These are phyloP conservation scores for Motacilla tschutschensis DNA, from an alignment of 2,113 vertebrate genomes.

Conservation along the genomic window DNA sequence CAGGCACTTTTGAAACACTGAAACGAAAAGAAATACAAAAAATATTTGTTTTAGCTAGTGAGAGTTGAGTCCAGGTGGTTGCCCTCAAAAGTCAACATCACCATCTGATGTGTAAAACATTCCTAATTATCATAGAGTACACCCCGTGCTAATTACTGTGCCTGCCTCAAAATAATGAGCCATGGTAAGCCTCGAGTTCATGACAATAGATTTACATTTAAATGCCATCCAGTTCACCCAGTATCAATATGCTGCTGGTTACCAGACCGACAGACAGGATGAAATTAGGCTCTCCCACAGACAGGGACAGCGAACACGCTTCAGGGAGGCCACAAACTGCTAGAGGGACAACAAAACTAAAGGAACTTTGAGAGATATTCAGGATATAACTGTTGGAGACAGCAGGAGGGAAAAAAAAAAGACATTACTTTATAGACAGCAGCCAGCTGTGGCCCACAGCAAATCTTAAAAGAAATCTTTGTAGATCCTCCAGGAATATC, in stretches of 20 bases:
- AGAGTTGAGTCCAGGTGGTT: constrained; percentile 22
- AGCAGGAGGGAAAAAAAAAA: neutral
- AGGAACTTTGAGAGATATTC: neutral
- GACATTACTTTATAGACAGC: neutral
- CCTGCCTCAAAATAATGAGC: constrained; percentile 22
- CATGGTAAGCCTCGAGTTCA: neutral
- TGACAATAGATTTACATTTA: neutral
- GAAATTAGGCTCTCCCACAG: neutral
- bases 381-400: neutral
- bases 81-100: constrained; percentile 49
- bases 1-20: neutral
- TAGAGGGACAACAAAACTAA: neutral
- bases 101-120: constrained; percentile 55
- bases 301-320: neutral
- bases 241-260: neutral
- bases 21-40: neutral
- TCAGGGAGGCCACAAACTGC: neutral
- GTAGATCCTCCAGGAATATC: neutral
- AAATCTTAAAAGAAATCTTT: neutral
- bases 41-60: neutral
- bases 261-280: neutral
- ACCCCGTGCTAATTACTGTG: constrained; percentile 1
- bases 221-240: neutral
- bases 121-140: constrained; percentile 40
- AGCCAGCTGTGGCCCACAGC: neutral